Evolutionary conservation across 30 jellyfish, hydroid and myxozoan genomes (phyloP), one percentile per base, ranked within the genome.

Genomic region (Nemopilema nomurai): DNA sequence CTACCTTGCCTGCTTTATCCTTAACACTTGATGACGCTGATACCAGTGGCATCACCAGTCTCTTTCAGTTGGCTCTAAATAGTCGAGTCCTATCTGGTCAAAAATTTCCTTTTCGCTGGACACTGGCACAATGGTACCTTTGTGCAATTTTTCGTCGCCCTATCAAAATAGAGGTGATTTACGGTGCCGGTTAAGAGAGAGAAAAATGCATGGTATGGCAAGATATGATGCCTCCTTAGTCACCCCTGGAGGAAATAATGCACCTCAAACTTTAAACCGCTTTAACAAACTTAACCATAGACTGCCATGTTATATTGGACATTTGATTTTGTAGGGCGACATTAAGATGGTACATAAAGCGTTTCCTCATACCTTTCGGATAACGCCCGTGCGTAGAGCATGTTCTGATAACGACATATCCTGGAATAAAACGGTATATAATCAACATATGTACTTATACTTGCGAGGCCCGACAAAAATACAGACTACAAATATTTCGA

Each of bases 351-450:
- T n/a, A n/a, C n/a, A n/a, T n/a, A n/a, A n/a, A n/a, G n/a, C n/a
- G 6, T 41, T 6, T 41, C 57, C 9, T 0, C 80, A 22, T 33
- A 80, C 96, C 86, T 66, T 71, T 22, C 96, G 77, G 19, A 88
- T 69, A 25, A 88, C 96, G 4, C 89, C 92, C 27, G 24, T 71
- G 31, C 92, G 83, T n/a, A 88, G 90, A 25, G 92, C 91, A 51
- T 88, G 96, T 66, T 88, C 96, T 3, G 96, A 88, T 21, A 88
- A 50, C 1, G 96, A 88, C 96, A 88, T 88, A n/a, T 52, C 84
- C 96, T 88, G 79, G n/a, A 41, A 83, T 7, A 4, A 49, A 66
- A 52, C n/a, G n/a, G n/a, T n/a, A n/a, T n/a, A n/a, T n/a, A n/a
- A n/a, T n/a, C n/a, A n/a, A n/a, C n/a, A n/a, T n/a, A n/a, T 25